Conservation (phyloP, 1,140 invertebrate species). For the Papilio glaucus region DNA sequence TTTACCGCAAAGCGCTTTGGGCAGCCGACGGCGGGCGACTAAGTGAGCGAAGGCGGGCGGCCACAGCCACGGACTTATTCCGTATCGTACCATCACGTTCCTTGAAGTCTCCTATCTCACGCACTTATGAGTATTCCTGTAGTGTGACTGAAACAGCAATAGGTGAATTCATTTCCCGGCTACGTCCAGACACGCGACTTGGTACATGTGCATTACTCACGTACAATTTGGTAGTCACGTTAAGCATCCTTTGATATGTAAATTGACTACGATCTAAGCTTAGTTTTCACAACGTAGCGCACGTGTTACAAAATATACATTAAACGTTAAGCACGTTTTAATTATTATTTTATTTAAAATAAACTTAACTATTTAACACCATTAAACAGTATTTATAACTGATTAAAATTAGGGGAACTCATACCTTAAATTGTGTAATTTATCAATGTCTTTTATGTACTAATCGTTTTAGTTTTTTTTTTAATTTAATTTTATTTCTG, state of each 20-base stretch:
- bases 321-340: no score
- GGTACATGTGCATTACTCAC: conserved; percentile 19
- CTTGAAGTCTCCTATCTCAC: conserved; percentile 37
- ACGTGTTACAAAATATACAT: background rate
- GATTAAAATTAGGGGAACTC: no score
- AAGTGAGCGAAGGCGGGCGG: conserved; percentile 69
- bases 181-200: conserved; percentile 27
- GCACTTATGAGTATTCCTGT: conserved; percentile 31
- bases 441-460: no score
- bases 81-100: conserved; percentile 39
- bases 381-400: no score
- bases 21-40: conserved; percentile 71
- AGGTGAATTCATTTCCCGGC: conserved; percentile 24
- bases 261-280: conserved; percentile 3
- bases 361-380: no score
- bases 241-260: conserved; percentile 33
- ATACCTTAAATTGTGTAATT: no score
- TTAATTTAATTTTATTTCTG: no score
- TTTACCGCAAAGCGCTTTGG: conserved; percentile 67
- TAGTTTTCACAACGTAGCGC: background rate
- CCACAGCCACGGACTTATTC: conserved; percentile 41
- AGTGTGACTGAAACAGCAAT: conserved; percentile 32
- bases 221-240: conserved; percentile 28
- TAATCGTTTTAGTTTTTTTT: no score
- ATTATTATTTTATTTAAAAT: no score